phyloP scores from a whole-genome alignment of 2,888 invertebrate genomes.

The Oligia fasciuncula region DNA sequence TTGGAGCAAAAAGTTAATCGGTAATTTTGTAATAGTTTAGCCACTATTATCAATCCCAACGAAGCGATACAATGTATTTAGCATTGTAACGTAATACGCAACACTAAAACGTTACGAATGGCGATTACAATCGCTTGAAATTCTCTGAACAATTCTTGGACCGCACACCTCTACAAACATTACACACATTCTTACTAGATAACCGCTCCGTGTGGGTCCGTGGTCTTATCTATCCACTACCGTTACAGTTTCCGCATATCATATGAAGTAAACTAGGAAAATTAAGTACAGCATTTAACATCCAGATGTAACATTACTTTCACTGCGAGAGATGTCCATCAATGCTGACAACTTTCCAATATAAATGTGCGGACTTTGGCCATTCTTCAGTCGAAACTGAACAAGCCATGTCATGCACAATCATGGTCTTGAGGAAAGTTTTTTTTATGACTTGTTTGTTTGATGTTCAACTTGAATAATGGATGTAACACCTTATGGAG shows the following conservation, averaged over 20 bases:
- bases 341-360: constrained; percentile 86
- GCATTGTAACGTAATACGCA: constrained; percentile 58
- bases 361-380: constrained; percentile 77
- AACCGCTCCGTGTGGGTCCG: constrained; percentile 48
- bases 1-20: neutral
- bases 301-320: constrained; percentile 69
- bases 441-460: constrained; percentile 66
- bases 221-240: constrained; percentile 67
- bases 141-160: constrained; percentile 41
- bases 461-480: constrained; percentile 62
- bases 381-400: constrained; percentile 75
- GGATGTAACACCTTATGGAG: constrained; percentile 60
- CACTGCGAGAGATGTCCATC: constrained; percentile 81
- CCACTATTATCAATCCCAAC: constrained; percentile 43
- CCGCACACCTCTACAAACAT: constrained; percentile 39
- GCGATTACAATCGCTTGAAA: constrained; percentile 51
- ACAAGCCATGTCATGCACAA: constrained; percentile 82
- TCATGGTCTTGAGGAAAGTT: constrained; percentile 82
- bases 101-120: constrained; percentile 58
- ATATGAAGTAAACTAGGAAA: constrained; percentile 80
- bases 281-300: constrained; percentile 68
- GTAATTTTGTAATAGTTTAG: constrained; percentile 35
- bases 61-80: constrained; percentile 61
- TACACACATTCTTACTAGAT: constrained; percentile 60
- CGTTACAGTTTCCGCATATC: constrained; percentile 80